These are phyloP conservation scores for Zaprionus ghesquierei DNA, from an alignment of 1,140 invertebrate genomes.

Conservation along the genomic window DNA sequence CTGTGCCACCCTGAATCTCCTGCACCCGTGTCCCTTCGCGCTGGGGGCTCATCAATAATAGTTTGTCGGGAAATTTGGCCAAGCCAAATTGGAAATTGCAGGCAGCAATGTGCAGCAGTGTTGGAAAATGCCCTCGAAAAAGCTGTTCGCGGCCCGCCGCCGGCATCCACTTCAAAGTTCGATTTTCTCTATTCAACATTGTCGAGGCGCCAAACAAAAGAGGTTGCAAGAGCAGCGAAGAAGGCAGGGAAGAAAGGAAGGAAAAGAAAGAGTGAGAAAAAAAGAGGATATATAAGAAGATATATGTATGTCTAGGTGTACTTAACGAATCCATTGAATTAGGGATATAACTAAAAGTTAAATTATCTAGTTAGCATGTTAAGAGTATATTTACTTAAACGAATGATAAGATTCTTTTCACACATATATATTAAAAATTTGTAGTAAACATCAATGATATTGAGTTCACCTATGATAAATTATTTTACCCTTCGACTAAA, in stretches of 20 bases:
- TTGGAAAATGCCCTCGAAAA: not conserved
- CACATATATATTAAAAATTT: no score
- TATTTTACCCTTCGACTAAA: no score
- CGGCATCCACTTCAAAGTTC: slow-evolving; percentile 67
- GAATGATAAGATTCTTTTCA: no score
- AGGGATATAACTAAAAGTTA: not conserved
- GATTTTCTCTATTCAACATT: slow-evolving; percentile 77
- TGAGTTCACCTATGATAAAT: no score
- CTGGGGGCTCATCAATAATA: slow-evolving; percentile 65
- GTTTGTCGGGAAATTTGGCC: slow-evolving; percentile 72
- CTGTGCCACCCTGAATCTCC: not conserved
- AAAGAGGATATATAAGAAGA: not conserved
- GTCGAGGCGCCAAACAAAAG: slow-evolving; percentile 14
- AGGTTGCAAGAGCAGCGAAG: not conserved
- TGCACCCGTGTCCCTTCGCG: not conserved
- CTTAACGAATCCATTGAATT: not conserved
- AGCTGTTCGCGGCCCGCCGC: slow-evolving; percentile 14
- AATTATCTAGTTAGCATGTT: no score
- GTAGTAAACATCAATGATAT: no score
- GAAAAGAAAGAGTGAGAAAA: not conserved
- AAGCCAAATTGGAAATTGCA: slow-evolving; percentile 59
- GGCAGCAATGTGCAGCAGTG: slow-evolving; percentile 25
- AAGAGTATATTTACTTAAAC: no score
- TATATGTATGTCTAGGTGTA: not conserved
- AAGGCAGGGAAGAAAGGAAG: not conserved